Percentiles rank a stretch among this genome's conserved stretches.
Conservation (phyloP, 35 echinoderm and acorn worm species). For the Ophioderma brevispina region DNA sequence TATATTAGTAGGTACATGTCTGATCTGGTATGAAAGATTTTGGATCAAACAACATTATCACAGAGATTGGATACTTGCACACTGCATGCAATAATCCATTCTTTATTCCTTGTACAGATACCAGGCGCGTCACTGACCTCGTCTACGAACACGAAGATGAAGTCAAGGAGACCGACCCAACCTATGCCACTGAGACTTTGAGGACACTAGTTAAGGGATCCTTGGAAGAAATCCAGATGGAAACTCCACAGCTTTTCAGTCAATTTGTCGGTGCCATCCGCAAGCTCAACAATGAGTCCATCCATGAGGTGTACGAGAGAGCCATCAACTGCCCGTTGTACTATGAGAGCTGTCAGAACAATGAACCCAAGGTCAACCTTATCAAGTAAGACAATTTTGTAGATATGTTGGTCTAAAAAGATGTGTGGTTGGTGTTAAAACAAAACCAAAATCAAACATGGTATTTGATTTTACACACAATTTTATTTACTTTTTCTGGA, state of each 20-base stretch:
- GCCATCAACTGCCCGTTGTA: constrained; percentile 62
- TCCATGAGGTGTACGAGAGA: constrained; percentile 77
- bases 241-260: constrained; percentile 81
- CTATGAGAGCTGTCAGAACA: constrained; percentile 62
- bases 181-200: constrained; percentile 57
- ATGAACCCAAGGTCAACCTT: constrained; percentile 53
- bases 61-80: too few relatives aligned
- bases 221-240: constrained; percentile 77
- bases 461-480: too few relatives aligned
- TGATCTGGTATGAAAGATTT: not conserved
- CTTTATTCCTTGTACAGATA: not conserved
- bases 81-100: too few relatives aligned
- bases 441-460: too few relatives aligned
- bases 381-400: constrained; percentile 79
- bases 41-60: not conserved
- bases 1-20: not conserved
- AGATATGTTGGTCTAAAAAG: too few relatives aligned
- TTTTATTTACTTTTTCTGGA: too few relatives aligned
- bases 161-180: not conserved
- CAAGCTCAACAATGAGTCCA: constrained; percentile 81
- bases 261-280: constrained; percentile 71
- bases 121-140: constrained; percentile 43
- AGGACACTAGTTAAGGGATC: constrained; percentile 70
- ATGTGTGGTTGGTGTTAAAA: too few relatives aligned
- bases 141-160: constrained; percentile 59